Evolutionary conservation across 2,113 vertebrate species (phyloP).

Genomic region (Scomber japonicus): DNA sequence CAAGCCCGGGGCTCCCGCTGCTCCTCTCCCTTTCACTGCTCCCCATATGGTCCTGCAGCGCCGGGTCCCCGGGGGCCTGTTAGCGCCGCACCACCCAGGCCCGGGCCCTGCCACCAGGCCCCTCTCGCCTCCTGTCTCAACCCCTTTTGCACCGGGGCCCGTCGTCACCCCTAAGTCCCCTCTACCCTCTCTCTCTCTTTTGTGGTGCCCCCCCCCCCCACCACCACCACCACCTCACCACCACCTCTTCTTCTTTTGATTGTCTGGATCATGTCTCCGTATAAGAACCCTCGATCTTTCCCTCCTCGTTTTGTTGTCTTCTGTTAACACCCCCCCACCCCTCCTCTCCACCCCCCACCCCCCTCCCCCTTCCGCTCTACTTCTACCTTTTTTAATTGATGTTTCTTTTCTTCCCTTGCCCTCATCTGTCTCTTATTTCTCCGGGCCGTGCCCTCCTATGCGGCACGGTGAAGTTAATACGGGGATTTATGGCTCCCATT

Average conservation of each 20-base stretch:
- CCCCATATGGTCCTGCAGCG: constrained; percentile 97
- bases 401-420: constrained; percentile 84
- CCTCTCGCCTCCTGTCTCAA: constrained; percentile 82
- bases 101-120: constrained; percentile 85
- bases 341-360: background rate
- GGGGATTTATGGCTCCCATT: constrained; percentile 93
- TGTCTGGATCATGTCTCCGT: constrained; percentile 61
- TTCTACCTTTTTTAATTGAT: constrained; percentile 87
- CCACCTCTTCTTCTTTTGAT: constrained; percentile 55
- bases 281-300: constrained; percentile 58
- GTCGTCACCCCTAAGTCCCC: constrained; percentile 85
- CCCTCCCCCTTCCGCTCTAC: constrained; percentile 47
- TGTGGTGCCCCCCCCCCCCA: constrained; percentile 25
- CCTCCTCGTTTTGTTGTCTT: constrained; percentile 45
- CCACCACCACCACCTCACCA: too few relatives aligned
- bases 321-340: constrained; percentile 18
- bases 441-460: constrained; percentile 86
- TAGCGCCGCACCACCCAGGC: constrained; percentile 92
- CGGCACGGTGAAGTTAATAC: constrained; percentile 90
- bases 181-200: constrained; percentile 50
- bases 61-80: constrained; percentile 93
- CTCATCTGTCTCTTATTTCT: constrained; percentile 93
- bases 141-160: constrained; percentile 82
- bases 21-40: constrained; percentile 90
- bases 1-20: constrained; percentile 91